Conservation (phyloP, 2,797 vertebrate genomes). For the Hirundo rustica region DNA sequence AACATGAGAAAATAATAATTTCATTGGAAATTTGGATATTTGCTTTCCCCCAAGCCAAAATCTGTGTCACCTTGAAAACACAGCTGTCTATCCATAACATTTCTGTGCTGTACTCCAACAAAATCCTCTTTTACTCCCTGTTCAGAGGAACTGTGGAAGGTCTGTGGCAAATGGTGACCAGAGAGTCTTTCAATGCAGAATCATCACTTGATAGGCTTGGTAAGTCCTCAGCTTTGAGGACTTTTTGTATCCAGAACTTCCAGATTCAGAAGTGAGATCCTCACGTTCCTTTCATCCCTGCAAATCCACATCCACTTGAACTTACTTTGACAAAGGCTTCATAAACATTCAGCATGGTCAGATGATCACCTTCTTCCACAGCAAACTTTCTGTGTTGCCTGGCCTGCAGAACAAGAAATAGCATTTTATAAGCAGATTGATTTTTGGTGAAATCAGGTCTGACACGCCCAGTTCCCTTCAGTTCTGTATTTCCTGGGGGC, state of each 20-base stretch:
- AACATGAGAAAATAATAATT: not conserved
- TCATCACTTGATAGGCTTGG: not conserved
- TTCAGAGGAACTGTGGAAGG: not conserved
- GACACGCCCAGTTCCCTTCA: not conserved
- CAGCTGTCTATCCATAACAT: not conserved
- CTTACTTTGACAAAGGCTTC: conserved; percentile 97
- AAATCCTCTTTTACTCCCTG: not conserved
- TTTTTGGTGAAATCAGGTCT: not conserved
- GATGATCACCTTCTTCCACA: conserved; percentile 96
- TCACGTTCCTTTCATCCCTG: not conserved
- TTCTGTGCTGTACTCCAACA: not conserved
- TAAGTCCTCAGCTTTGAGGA: not conserved
- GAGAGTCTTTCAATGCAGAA: not conserved
- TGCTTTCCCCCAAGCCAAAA: not conserved
- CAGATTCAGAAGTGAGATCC: not conserved
- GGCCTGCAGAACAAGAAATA: conserved; percentile 75
- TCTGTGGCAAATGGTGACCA: not conserved
- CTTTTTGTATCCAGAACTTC: not conserved
- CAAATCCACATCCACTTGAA: not conserved
- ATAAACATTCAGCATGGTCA: conserved; percentile 98
- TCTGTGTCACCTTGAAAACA: not conserved
- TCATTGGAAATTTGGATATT: not conserved
- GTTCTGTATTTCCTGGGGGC: not conserved
- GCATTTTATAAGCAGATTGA: not conserved
- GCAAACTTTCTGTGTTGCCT: conserved; percentile 96